phyloP scores from a whole-genome alignment of 2,888 invertebrate genomes.

The Escarpia spicata region DNA sequence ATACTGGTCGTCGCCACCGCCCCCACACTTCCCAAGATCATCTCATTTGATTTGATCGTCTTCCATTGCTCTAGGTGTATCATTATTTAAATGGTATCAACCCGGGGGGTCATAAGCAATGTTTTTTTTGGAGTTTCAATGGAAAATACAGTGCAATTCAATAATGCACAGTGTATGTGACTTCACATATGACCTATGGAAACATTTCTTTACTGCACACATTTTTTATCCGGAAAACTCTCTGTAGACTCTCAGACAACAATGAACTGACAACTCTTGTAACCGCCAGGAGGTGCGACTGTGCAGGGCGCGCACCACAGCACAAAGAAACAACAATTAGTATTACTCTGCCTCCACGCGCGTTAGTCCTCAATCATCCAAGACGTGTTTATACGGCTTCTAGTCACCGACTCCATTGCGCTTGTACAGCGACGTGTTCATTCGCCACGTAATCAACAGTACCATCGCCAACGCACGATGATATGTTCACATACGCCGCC shows the following conservation, averaged over 20 bases:
- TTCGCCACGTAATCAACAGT: not conserved
- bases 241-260: not conserved
- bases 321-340: not conserved
- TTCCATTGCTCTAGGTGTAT: too few relatives aligned
- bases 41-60: too few relatives aligned
- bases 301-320: not conserved
- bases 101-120: too few relatives aligned
- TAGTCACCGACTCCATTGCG: not conserved
- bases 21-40: too few relatives aligned
- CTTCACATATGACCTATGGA: too few relatives aligned
- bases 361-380: not conserved
- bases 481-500: not conserved
- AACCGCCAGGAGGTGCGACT: not conserved
- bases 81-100: too few relatives aligned
- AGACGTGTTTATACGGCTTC: not conserved
- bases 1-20: too few relatives aligned
- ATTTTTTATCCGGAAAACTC: too few relatives aligned
- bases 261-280: not conserved
- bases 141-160: too few relatives aligned
- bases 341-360: not conserved
- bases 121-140: too few relatives aligned
- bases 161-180: too few relatives aligned
- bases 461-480: not conserved
- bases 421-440: not conserved
- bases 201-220: too few relatives aligned